phyloP scores from a whole-genome alignment of 1,140 invertebrate genomes.

The Penaeus vannamei region DNA sequence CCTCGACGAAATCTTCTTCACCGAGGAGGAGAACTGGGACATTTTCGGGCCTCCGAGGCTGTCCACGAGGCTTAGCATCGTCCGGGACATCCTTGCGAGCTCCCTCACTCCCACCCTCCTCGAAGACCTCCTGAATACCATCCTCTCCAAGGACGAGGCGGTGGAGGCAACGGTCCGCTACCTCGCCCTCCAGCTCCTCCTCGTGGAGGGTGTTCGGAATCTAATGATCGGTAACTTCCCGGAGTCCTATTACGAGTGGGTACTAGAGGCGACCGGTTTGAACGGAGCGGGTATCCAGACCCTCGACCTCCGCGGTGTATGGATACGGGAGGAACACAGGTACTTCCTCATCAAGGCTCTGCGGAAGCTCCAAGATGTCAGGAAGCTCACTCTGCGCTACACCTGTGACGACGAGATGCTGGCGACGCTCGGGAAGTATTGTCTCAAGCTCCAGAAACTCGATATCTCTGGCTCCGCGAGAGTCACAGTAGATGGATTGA shows the following conservation, averaged over 20 bases:
- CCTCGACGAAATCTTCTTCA: constrained; percentile 56
- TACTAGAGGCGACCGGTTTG: constrained; percentile 38
- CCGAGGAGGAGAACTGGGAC: constrained; percentile 54
- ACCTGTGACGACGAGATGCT: constrained; percentile 57
- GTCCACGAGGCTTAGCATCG: constrained; percentile 48
- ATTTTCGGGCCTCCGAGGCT: constrained; percentile 29
- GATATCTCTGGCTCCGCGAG: constrained; percentile 37
- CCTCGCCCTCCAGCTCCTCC: constrained; percentile 49
- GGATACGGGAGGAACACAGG: constrained; percentile 46
- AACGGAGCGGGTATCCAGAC: constrained; percentile 42
- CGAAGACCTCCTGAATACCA: constrained; percentile 56
- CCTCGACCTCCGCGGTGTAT: constrained; percentile 52
- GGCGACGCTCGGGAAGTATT: constrained; percentile 49
- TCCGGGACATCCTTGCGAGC: constrained; percentile 35
- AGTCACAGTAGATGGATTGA: constrained; percentile 42
- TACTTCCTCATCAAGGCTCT: constrained; percentile 34
- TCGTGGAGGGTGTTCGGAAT: constrained; percentile 45
- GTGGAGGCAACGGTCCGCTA: constrained; percentile 46
- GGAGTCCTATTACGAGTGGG: constrained; percentile 44
- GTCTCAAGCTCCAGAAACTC: constrained; percentile 44
- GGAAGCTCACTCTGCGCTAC: constrained; percentile 52
- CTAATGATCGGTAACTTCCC: constrained; percentile 51
- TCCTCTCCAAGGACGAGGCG: constrained; percentile 47
- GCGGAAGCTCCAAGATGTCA: constrained; percentile 27
- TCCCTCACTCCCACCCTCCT: constrained; percentile 43